Conservation (phyloP, 2,888 invertebrate species). For the Chelonus formosanus region DNA sequence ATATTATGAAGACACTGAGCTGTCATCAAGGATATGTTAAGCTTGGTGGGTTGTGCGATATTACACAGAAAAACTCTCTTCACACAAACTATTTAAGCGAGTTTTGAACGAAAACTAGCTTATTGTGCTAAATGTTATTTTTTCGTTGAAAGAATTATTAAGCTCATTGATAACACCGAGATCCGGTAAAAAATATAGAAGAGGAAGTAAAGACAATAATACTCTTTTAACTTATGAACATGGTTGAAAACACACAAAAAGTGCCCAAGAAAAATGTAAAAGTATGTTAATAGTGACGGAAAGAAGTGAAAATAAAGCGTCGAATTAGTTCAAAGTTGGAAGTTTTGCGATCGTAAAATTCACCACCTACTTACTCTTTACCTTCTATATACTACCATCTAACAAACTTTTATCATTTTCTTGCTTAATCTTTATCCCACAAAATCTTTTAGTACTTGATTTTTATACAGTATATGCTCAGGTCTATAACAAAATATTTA, state of each 20-base stretch:
- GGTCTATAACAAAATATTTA: background rate
- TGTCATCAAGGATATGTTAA: too few relatives aligned
- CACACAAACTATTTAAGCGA: too few relatives aligned
- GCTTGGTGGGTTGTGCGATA: too few relatives aligned
- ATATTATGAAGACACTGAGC: too few relatives aligned
- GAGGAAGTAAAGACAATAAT: slow-evolving; percentile 27
- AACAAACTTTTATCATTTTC: slow-evolving; percentile 24
- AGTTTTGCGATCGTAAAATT: slow-evolving; percentile 50
- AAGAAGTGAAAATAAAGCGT: slow-evolving; percentile 58
- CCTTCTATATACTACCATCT: background rate
- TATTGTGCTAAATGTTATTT: too few relatives aligned
- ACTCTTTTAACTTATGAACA: slow-evolving; percentile 15
- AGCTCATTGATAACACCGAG: too few relatives aligned
- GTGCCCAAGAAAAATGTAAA: slow-evolving; percentile 41
- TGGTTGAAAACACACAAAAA: slow-evolving; percentile 21
- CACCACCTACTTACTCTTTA: slow-evolving; percentile 38
- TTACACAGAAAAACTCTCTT: too few relatives aligned
- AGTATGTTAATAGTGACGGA: slow-evolving; percentile 61
- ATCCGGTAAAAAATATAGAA: slow-evolving; percentile 33
- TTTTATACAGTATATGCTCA: slow-evolving; percentile 4
- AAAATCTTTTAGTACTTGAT: slow-evolving; percentile 12
- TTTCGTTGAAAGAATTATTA: too few relatives aligned
- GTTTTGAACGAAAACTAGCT: too few relatives aligned
- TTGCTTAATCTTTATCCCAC: slow-evolving; percentile 25
- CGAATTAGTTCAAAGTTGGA: slow-evolving; percentile 55